Conservation (phyloP, 2,113 vertebrate genomes). For the Phalacrocorax aristotelis region DNA sequence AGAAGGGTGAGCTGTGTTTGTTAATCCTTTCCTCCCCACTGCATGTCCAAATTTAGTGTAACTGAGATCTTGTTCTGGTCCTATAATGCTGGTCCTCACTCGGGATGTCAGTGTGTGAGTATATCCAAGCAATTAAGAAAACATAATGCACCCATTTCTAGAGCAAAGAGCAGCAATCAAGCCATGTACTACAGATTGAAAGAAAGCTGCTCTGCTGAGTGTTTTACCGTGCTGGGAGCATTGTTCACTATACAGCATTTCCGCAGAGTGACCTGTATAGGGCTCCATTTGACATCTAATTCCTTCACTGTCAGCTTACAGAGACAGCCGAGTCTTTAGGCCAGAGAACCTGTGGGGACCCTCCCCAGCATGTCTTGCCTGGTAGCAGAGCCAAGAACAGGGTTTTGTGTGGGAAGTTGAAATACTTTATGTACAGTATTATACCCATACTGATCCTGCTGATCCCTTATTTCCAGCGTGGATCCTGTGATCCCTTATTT, state of each 20-base stretch:
- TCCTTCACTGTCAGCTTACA: neutral
- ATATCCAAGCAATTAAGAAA: neutral
- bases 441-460: neutral
- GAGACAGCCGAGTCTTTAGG: neutral
- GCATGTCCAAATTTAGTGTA: accelerated
- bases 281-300: neutral
- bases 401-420: neutral
- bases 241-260: neutral
- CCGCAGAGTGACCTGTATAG: neutral
- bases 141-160: accelerated
- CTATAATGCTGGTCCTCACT: neutral
- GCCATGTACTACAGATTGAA: neutral
- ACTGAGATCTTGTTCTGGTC: neutral
- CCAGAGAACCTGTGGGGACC: neutral
- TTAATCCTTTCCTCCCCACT: neutral
- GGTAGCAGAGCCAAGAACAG: neutral
- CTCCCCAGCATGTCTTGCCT: neutral
- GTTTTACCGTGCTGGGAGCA: neutral
- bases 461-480: neutral
- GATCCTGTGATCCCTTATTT: neutral
- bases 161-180: neutral
- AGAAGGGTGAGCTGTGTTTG: slow-evolving; percentile 83
- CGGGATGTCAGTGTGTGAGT: neutral
- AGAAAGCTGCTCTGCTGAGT: neutral
- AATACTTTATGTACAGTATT: neutral